These are phyloP conservation scores for Rhizomys pruinosus DNA, from an alignment of 2,113 vertebrate species.

Conservation along the genomic window DNA sequence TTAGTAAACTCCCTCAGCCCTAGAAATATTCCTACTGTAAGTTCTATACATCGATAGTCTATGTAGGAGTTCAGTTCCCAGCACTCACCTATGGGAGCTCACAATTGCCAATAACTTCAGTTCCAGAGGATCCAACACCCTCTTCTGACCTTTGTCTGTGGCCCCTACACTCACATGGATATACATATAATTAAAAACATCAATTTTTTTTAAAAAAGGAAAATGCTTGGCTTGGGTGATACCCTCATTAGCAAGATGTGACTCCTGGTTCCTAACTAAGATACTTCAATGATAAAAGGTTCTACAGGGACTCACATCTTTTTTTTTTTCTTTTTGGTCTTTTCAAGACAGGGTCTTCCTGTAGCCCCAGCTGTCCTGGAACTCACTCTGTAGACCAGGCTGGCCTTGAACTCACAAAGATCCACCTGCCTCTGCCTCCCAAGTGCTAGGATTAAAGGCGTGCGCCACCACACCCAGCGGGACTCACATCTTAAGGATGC, in stretches of 20 bases:
- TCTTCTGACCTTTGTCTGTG: not conserved
- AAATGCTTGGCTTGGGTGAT: not conserved
- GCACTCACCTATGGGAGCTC: not conserved
- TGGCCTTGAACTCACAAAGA: too few relatives aligned
- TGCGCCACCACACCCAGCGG: too few relatives aligned
- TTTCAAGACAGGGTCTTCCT: too few relatives aligned
- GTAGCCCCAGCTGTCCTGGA: too few relatives aligned
- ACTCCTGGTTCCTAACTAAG: not conserved
- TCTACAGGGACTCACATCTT: not conserved
- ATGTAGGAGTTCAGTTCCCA: not conserved
- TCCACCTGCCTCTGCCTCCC: too few relatives aligned
- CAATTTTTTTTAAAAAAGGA: not conserved
- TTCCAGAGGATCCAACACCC: not conserved
- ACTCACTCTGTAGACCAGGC: too few relatives aligned
- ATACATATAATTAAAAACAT: not conserved
- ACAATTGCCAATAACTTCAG: not conserved
- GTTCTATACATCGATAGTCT: not conserved
- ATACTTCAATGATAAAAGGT: not conserved
- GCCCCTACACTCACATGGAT: not conserved
- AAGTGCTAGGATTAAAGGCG: too few relatives aligned
- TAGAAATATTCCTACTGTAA: not conserved
- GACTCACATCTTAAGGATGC: not conserved
- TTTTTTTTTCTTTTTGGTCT: too few relatives aligned
- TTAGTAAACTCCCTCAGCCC: not conserved
- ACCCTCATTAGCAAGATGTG: not conserved